phyloP scores from a whole-genome alignment of 2,888 invertebrate species.

The Eustalomyia histrio region DNA sequence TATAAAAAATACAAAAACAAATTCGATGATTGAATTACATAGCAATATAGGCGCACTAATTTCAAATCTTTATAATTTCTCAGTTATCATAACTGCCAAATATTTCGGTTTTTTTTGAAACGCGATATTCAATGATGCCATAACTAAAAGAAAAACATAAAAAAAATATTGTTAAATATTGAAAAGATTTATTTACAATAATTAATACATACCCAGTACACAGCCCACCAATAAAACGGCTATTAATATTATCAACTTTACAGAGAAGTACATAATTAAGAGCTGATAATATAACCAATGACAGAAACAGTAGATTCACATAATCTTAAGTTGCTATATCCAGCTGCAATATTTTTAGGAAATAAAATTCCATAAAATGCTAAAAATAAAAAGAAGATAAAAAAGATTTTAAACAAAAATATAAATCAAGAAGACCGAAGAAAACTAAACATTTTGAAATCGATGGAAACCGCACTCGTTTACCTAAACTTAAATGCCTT shows the following conservation, averaged over 20 bases:
- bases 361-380: conserved; percentile 93
- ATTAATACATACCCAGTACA: conserved; percentile 84
- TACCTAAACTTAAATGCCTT: too few relatives aligned
- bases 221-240: conserved; percentile 86
- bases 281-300: conserved; percentile 89
- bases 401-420: too few relatives aligned
- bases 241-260: conserved; percentile 86
- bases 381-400: conserved; percentile 75
- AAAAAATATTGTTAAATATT: too few relatives aligned
- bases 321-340: conserved; percentile 94
- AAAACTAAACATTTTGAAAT: too few relatives aligned
- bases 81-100: conserved; percentile 71
- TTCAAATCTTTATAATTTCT: conserved; percentile 48
- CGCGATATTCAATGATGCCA: conserved; percentile 74
- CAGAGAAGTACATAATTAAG: conserved; percentile 86
- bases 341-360: conserved; percentile 91
- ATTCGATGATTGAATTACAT: too few relatives aligned
- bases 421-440: too few relatives aligned
- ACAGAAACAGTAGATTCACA: conserved; percentile 96
- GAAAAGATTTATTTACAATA: too few relatives aligned
- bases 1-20: too few relatives aligned
- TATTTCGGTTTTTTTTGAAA: conserved; percentile 73
- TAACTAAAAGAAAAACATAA: conserved; percentile 72
- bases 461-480: too few relatives aligned
- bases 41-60: too few relatives aligned